Evolutionary conservation across 2,888 invertebrate species (phyloP).

Genomic region (Lymantria monacha): DNA sequence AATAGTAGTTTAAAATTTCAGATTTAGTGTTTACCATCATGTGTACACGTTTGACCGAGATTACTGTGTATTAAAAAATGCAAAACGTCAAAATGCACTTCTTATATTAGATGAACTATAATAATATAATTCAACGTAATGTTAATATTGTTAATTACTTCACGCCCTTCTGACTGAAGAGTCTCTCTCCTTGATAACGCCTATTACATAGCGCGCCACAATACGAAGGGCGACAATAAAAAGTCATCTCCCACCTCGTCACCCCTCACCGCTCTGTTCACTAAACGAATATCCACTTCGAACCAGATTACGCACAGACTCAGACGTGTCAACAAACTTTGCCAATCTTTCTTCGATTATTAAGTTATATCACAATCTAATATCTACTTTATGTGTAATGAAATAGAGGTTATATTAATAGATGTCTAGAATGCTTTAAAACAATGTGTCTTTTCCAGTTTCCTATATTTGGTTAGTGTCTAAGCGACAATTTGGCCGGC

Average conservation of each 20-base stretch:
- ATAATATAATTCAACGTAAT: slow-evolving; percentile 11
- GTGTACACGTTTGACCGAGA: too few relatives aligned
- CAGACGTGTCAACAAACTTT: slow-evolving; percentile 54
- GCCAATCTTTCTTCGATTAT: slow-evolving; percentile 56
- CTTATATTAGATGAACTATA: too few relatives aligned
- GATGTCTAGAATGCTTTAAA: not conserved
- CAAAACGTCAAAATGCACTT: too few relatives aligned
- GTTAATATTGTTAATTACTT: slow-evolving; percentile 31
- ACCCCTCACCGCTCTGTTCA: slow-evolving; percentile 29
- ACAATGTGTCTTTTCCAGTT: slow-evolving; percentile 46
- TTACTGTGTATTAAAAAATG: too few relatives aligned
- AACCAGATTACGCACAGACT: slow-evolving; percentile 55
- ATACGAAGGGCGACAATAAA: slow-evolving; percentile 29
- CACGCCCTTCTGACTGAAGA: slow-evolving; percentile 18
- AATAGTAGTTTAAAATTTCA: too few relatives aligned
- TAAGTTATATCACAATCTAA: slow-evolving; percentile 23
- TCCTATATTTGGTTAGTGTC: slow-evolving; percentile 43
- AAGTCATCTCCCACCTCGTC: slow-evolving; percentile 35
- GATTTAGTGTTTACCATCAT: too few relatives aligned
- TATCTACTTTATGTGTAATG: slow-evolving; percentile 11
- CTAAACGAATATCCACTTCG: slow-evolving; percentile 52
- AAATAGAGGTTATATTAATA: slow-evolving; percentile 16
- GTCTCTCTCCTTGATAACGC: slow-evolving; percentile 17
- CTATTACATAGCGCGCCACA: slow-evolving; percentile 17
- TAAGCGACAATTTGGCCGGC: slow-evolving; percentile 37